phyloP scores from a whole-genome alignment of 2,113 vertebrate genomes.

The Guaruba guarouba region DNA sequence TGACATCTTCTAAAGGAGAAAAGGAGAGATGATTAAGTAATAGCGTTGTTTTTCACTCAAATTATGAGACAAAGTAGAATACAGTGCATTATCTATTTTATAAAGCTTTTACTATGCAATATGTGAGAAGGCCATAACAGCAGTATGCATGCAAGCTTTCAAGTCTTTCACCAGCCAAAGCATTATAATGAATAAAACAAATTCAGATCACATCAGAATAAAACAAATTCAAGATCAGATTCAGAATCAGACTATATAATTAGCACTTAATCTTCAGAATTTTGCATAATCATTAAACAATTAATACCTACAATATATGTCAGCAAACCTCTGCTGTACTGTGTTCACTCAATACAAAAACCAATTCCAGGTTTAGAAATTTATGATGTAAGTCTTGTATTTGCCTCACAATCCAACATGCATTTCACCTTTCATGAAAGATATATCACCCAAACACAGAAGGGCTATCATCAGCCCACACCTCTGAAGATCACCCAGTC shows the following conservation, averaged over 20 bases:
- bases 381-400: neutral
- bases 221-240: neutral
- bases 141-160: neutral
- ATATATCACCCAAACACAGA: neutral
- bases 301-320: neutral
- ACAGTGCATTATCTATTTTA: slow-evolving; percentile 6
- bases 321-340: neutral
- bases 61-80: slow-evolving; percentile 25
- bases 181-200: slow-evolving; percentile 24
- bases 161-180: slow-evolving; percentile 15
- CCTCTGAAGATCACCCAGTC: neutral
- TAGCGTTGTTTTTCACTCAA: slow-evolving; percentile 54
- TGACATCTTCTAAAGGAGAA: slow-evolving; percentile 50
- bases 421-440: neutral
- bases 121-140: neutral
- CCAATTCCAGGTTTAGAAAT: neutral
- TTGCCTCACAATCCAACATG: neutral
- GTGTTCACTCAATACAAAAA: neutral
- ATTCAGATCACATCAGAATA: neutral
- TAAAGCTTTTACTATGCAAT: slow-evolving; percentile 28
- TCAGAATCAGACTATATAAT: slow-evolving; percentile 22
- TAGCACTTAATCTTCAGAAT: neutral
- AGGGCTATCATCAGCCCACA: neutral
- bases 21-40: slow-evolving; percentile 62
- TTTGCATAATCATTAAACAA: neutral